These are phyloP conservation scores for Nasonia oneida DNA, from an alignment of 2,888 invertebrate genomes.

Conservation along the genomic window DNA sequence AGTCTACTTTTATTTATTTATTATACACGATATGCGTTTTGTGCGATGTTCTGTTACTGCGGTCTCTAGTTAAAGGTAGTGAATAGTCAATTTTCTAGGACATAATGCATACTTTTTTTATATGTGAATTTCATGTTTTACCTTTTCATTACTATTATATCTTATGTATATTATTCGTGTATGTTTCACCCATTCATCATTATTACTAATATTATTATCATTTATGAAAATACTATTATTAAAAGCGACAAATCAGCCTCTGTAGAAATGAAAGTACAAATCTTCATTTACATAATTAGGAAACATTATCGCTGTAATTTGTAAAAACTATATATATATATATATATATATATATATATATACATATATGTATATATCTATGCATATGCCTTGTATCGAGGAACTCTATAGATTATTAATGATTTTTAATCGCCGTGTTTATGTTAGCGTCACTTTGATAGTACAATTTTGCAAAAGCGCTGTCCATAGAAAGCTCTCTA, in stretches of 20 bases:
- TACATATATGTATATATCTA: neutral
- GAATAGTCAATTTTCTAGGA: conserved; percentile 54
- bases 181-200: neutral
- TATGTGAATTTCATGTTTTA: conserved; percentile 52
- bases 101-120: conserved; percentile 39
- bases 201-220: conserved; percentile 42
- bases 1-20: conserved; percentile 60
- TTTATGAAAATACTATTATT: conserved; percentile 34
- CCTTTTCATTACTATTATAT: conserved; percentile 36
- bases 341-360: conserved; percentile 34
- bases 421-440: conserved; percentile 50
- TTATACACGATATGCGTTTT: conserved; percentile 19
- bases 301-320: conserved; percentile 55
- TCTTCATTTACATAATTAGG: conserved; percentile 58
- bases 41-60: conserved; percentile 12
- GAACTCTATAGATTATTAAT: conserved; percentile 54
- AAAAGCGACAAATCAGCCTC: conserved; percentile 56
- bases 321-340: conserved; percentile 53
- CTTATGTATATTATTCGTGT: conserved; percentile 14
- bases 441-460: conserved; percentile 52
- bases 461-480: conserved; percentile 57
- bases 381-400: conserved; percentile 51
- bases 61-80: conserved; percentile 50
- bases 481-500: conserved; percentile 52
- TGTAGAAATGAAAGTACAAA: conserved; percentile 62